Base-by-base conservation (phyloP, 1,140 invertebrate genomes). In the Magallana gigas region DNA sequence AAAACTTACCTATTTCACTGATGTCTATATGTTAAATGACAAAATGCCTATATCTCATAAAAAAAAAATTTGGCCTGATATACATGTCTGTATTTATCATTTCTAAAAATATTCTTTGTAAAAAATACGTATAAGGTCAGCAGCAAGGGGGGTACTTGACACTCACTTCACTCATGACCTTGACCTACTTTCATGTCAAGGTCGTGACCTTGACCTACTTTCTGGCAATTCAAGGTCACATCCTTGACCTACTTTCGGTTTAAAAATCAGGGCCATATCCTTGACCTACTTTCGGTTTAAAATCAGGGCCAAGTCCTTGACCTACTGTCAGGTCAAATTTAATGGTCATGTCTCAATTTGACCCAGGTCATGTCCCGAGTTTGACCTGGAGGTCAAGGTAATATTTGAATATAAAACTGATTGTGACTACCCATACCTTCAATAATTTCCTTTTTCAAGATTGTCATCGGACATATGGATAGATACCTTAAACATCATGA, bases 381-480 rank as follows among this genome's bases (percentile, higher is more conserved):
- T 68, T 11, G 8, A 23, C 18, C 64, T 68, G 14, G 1, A 68
- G 64, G 64, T 68, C 64, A 68, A 68, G 64, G 64, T 68, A 4
- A 23, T 18, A 23, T 68, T 68, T n/a, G 1, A n/a, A 68, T 68
- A 68, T 68, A 23, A 68, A 68, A 68, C 16, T 68, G 64, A 23
- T 68, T 18, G 5, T 68, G 18, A 23, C 18, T 68, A 9, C n/a
- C n/a, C 64, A 68, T 8, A 8, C 6, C 18, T 48, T 48, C 36
- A 2, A 3, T 48, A 48, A 8, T 11, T 71, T 18, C 29, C 29
- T 71, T 71, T 23, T 71, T 71, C 64, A 23, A 71, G 8, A 71
- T 71, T 71, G 64, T 29, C 64, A 64, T 64, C 16, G 60, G 60
- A 18, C 23, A 71, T 71, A 71, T 36, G 64, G 64, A 71, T 71